Percentiles rank a stretch among this genome's conserved stretches.
phyloP scores from a whole-genome alignment of 2,888 invertebrate genomes.

The Agrenia bidenticulata region DNA sequence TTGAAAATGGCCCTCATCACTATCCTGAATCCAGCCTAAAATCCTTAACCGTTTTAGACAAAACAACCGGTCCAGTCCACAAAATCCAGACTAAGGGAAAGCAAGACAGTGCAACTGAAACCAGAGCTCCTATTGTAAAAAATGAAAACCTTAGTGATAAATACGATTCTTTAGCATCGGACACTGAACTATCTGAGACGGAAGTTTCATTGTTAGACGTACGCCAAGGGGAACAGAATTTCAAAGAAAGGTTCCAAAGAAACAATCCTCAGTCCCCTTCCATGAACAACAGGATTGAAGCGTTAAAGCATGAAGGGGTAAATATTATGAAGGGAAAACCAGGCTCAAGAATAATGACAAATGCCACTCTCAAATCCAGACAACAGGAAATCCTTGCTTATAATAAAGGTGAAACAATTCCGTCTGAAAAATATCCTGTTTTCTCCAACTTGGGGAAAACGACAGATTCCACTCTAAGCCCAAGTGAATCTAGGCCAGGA shows the following conservation, averaged over 20 bases:
- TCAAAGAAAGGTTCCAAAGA: not conserved
- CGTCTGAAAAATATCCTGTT: not conserved
- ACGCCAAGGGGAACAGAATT: not conserved
- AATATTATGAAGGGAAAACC: slow-evolving; percentile 27
- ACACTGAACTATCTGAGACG: not conserved
- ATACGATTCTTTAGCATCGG: not conserved
- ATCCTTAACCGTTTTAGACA: not conserved
- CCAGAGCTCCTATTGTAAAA: too few relatives aligned
- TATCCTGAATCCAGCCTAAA: too few relatives aligned
- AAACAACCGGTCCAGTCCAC: not conserved
- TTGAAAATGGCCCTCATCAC: not conserved
- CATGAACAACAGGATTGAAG: slow-evolving; percentile 18
- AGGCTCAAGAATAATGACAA: slow-evolving; percentile 46
- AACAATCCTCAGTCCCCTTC: slow-evolving; percentile 15
- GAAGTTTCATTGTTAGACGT: not conserved
- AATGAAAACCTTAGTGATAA: not conserved
- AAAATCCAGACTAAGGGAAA: not conserved
- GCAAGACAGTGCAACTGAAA: not conserved
- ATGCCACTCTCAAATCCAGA: slow-evolving; percentile 39
- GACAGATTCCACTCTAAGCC: not conserved
- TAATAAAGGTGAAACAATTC: slow-evolving; percentile 11
- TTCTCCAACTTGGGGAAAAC: not conserved
- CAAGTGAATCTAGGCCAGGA: not conserved
- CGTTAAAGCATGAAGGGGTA: slow-evolving; percentile 4
- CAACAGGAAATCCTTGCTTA: slow-evolving; percentile 41